Evolutionary conservation across 2,888 invertebrate genomes (phyloP).

Genomic region (Andrena dorsata): DNA sequence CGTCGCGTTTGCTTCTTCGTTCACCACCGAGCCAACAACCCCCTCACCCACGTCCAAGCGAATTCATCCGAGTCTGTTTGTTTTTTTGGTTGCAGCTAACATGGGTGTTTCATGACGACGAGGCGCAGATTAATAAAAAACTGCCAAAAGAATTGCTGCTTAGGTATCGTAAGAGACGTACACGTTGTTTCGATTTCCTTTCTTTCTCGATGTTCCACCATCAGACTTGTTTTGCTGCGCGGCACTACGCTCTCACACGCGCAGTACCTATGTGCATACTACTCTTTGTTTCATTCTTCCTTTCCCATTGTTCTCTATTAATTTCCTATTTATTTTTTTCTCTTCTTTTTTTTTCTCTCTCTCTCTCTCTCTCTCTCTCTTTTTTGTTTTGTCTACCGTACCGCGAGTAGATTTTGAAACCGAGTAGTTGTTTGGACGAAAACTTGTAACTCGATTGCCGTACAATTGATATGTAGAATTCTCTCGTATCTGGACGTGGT

Average conservation of each 20-base stretch:
- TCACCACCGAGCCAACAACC: background rate
- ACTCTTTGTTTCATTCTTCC: background rate
- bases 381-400: constrained; percentile 1
- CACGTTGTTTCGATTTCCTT: background rate
- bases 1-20: background rate
- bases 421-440: constrained; percentile 1
- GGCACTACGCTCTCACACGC: background rate
- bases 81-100: constrained; percentile 87
- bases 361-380: background rate
- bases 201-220: background rate
- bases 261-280: background rate
- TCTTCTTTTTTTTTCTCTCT: background rate
- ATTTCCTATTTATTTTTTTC: background rate
- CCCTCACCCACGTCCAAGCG: background rate
- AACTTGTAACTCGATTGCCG: constrained; percentile 45
- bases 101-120: constrained; percentile 92
- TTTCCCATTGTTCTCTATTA: background rate
- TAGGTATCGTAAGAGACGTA: constrained; percentile 85
- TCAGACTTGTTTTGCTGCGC: background rate
- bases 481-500: constrained; percentile 98
- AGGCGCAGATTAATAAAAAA: constrained; percentile 96
- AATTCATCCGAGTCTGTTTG: constrained; percentile 29
- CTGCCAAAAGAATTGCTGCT: constrained; percentile 98
- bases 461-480: constrained; percentile 86
- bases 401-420: constrained; percentile 15